A percentile compares a stretch with the other conserved stretches of the same genome.
Evolutionary conservation across 2,888 invertebrate species (phyloP).

Genomic region (Drosophila parthenogenetica): DNA sequence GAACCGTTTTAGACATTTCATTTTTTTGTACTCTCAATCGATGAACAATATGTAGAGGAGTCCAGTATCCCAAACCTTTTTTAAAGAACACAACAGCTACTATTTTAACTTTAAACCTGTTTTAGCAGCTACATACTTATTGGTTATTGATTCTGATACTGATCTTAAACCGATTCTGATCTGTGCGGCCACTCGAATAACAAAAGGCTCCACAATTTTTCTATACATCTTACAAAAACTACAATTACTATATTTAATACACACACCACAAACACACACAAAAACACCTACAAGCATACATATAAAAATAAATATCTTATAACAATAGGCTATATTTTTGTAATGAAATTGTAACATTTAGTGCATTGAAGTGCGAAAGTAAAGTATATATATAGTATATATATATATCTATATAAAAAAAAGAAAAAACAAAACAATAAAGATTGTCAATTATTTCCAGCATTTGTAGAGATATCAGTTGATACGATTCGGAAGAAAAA

Average conservation of each 20-base stretch:
- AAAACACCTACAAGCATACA: background rate
- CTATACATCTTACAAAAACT: constrained; percentile 54
- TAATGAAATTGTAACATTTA: constrained; percentile 74
- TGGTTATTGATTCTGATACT: constrained; percentile 34
- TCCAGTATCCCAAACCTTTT: constrained; percentile 1
- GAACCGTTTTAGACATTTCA: constrained; percentile 36
- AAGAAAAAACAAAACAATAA: constrained; percentile 11
- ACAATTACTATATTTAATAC: constrained; percentile 59
- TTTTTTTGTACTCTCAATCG: constrained; percentile 39
- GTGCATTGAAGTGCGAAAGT: constrained; percentile 70
- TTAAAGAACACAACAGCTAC: background rate
- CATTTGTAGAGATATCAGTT: constrained; percentile 6
- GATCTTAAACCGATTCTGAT: constrained; percentile 1
- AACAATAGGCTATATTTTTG: constrained; percentile 76
- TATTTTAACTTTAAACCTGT: background rate
- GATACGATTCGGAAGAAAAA: background rate
- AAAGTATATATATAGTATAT: constrained; percentile 53
- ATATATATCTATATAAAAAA: constrained; percentile 26
- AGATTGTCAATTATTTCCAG: constrained; percentile 8
- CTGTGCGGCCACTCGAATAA: constrained; percentile 68
- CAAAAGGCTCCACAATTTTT: constrained; percentile 60
- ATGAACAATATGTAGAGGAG: constrained; percentile 12
- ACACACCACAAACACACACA: constrained; percentile 40
- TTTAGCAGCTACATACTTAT: constrained; percentile 16
- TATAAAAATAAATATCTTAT: constrained; percentile 3